Percentiles rank a stretch among this genome's conserved stretches.
Evolutionary conservation across 2,888 invertebrate species (phyloP).

Genomic region (Mycalesis mineus): DNA sequence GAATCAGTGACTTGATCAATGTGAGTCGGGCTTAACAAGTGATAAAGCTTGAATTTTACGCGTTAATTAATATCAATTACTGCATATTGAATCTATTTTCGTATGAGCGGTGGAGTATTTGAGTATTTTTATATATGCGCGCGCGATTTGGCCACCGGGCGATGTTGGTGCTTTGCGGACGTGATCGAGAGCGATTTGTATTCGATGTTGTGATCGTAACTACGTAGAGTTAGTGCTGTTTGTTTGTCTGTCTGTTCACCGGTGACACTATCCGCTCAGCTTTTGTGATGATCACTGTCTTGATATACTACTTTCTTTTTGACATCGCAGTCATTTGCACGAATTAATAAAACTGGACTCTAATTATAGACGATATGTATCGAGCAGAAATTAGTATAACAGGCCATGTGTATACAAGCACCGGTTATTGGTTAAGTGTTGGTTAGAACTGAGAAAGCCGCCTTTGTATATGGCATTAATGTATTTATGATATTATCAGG

Average conservation of each 20-base stretch:
- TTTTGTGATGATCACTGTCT: not conserved
- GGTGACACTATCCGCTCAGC: constrained; percentile 4
- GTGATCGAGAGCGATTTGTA: constrained; percentile 41
- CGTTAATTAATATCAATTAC: constrained; percentile 14
- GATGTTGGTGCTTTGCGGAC: constrained; percentile 68
- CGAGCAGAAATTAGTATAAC: not conserved
- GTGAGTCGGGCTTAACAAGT: not conserved
- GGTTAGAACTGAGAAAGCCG: constrained; percentile 8
- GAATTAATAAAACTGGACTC: too few relatives aligned
- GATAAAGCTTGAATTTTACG: not conserved
- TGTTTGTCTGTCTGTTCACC: constrained; percentile 15
- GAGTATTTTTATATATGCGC: constrained; percentile 40
- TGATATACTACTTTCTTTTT: too few relatives aligned
- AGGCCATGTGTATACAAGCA: not conserved
- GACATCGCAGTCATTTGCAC: too few relatives aligned
- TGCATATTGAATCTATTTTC: constrained; percentile 25
- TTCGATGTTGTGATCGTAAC: constrained; percentile 53
- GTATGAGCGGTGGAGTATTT: constrained; percentile 36
- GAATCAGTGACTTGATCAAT: not conserved
- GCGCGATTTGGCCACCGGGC: constrained; percentile 66
- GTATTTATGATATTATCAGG: constrained; percentile 6
- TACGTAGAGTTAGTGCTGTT: constrained; percentile 27
- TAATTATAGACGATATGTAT: too few relatives aligned
- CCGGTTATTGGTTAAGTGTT: constrained; percentile 2
- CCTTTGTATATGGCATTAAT: constrained; percentile 13